Evolutionary conservation across 2,113 vertebrate species (phyloP), one percentile per base, ranked within the genome.

Genomic region (Elanoides forficatus): DNA sequence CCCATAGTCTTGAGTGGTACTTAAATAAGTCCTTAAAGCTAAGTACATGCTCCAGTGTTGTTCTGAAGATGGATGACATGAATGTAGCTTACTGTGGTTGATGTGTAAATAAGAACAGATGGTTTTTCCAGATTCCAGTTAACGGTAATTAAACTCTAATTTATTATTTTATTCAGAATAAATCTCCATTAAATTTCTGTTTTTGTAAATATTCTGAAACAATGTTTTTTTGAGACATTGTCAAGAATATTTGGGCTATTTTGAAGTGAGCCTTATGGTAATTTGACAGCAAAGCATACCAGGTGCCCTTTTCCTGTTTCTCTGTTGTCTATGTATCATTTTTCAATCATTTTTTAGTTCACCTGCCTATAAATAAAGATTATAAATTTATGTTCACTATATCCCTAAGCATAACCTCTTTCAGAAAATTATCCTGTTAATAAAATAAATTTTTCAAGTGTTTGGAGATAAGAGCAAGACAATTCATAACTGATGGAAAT

Each of bases 91-190:
- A 17, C 91, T 65, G 67, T 40, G 47, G 40, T 47, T 89, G 81
- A 60, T 47, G 47, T 78, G 56, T 89, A 82, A 95, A 81, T 72
- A 79, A 90, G 91, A 94, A 52, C 95, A 96, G 95, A 95, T 95
- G 89, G 34, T 12, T 93, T 87, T 85, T 91, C 84, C 84, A 85
- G 81, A 91, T 82, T 84, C 87, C 48, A 72, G 76, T 82, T 94
- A 93, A 93, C 3, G 30, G 62, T 75, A 95, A 95, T 96, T 93
- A 95, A 91, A 91, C 60, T 56, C 52, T 68, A 89, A 95, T 90
- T 91, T 93, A 65, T 96, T 96, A 75, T 88, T 97, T 94, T 91
- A 70, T 45, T 85, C 84, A 82, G 86, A 94, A 66, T 63, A 85
- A 91, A 65, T 88, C 62, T 75, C 70, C 67, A 45, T 72, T 87